A percentile compares a stretch with the other conserved stretches of the same genome.
phyloP scores from a whole-genome alignment of 2,797 vertebrate genomes.

The Eurystomus glaucurus region DNA sequence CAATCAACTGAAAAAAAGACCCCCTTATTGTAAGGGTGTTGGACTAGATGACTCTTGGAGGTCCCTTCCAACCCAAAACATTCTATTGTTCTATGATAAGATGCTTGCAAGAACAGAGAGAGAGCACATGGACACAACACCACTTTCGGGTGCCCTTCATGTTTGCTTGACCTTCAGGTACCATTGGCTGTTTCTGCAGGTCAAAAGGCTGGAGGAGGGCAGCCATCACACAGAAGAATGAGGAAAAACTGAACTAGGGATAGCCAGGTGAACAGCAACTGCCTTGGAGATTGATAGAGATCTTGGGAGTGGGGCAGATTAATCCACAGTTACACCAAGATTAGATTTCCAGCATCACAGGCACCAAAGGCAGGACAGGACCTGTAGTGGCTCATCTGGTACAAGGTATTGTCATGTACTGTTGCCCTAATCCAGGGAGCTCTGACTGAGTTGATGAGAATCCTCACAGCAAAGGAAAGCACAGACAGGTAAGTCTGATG shows the following conservation, averaged over 20 bases:
- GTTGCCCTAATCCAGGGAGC: neutral
- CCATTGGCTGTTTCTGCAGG: neutral
- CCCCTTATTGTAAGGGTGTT: too few species aligned
- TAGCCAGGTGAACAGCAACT: neutral
- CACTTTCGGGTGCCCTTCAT: neutral
- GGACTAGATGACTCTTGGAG: too few species aligned
- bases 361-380: neutral
- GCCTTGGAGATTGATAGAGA: neutral
- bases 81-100: too few species aligned
- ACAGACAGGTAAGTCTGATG: neutral
- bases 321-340: accelerated
- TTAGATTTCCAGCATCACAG: neutral
- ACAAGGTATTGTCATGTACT: neutral
- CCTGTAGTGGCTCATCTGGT: neutral
- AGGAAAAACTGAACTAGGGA: neutral
- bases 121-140: neutral
- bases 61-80: too few species aligned
- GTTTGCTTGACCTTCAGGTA: neutral
- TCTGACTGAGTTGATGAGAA: neutral
- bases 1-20: too few species aligned
- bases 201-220: neutral
- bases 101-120: neutral
- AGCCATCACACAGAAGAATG: accelerated
- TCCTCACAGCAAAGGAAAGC: neutral
- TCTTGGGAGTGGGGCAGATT: neutral